phyloP scores from a whole-genome alignment of 2,113 vertebrate species.

The Gasterosteus nipponicus region DNA sequence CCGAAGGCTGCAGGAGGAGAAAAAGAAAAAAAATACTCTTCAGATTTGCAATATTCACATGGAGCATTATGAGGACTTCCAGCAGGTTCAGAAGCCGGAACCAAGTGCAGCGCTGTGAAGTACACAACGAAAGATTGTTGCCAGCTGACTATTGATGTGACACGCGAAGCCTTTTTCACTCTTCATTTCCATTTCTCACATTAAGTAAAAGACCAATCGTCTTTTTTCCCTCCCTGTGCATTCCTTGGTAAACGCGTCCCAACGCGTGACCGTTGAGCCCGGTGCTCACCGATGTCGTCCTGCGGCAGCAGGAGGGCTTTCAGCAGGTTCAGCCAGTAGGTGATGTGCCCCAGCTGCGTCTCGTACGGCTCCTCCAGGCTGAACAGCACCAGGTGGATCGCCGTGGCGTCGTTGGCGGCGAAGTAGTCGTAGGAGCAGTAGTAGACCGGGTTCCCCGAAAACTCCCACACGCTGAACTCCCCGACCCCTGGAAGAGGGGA shows the following conservation, averaged over 20 bases:
- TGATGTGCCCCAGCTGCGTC: constrained; percentile 94
- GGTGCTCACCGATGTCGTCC: constrained; percentile 87
- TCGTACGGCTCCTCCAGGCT: constrained; percentile 97
- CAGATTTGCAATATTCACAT: too few species aligned
- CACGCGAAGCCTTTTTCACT: too few species aligned
- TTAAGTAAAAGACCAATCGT: neutral
- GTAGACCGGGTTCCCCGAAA: constrained; percentile 96
- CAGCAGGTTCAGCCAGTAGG: constrained; percentile 96
- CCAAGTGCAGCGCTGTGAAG: too few species aligned
- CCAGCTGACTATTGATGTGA: neutral
- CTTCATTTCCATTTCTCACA: too few species aligned
- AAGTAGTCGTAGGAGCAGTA: constrained; percentile 97
- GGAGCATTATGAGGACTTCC: too few species aligned
- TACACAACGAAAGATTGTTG: neutral
- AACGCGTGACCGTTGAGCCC: neutral
- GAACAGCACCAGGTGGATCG: constrained; percentile 92
- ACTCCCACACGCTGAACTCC: constrained; percentile 97
- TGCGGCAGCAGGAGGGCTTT: constrained; percentile 91
- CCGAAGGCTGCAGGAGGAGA: constrained; percentile 84
- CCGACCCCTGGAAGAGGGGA: constrained; percentile 85
- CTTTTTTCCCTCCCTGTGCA: too few species aligned
- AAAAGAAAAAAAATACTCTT: neutral
- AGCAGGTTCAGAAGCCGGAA: too few species aligned
- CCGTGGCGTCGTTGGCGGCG: constrained; percentile 90
- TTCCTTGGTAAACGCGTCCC: neutral